Evolutionary conservation across 2,797 vertebrate genomes (phyloP), one percentile per base, ranked within the genome.

Genomic region (Pyrrhura leucotis): DNA sequence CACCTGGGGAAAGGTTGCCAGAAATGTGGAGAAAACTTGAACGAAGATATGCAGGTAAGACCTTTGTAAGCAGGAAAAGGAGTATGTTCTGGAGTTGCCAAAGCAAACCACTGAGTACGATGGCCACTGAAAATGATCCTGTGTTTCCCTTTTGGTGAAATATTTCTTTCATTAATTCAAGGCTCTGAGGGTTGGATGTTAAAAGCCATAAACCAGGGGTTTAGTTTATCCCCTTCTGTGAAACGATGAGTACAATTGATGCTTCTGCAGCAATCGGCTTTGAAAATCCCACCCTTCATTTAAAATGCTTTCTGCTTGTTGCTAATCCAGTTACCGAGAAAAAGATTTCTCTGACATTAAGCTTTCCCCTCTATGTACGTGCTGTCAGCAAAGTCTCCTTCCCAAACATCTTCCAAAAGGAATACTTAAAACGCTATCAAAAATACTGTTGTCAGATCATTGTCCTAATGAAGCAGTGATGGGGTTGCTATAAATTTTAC

Each of bases 361-460:
- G 37, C 12, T 33, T 73, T 73, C 9, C 6, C 23, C 62, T 19
- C 35, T 50, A 5, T 6, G 31, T 69, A 13, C 9, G 54, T 79
- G 22, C 23, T 10, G 13, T 62, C 51, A 54, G n/a, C 28, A 53
- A 72, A 83, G 31, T 20, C 59, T 48, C 58, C 28, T 65, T 83
- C 21, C 20, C 1, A 6, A 81, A 6, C 7, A 5, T 44, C n/a
- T 78, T 75, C 35, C 16, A 47, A 16, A 62, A 39, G 37, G 31
- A 68, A 37, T 31, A 4, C 1, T 2, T 68, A 72, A 85, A 72
- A 31, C 0, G 0, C 33, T 65, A 8, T 33, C 7, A 35, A 72
- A 81, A 77, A 6, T 5, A 39, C 4, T 10, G 23, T 37, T 3
- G 18, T 53, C 39, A 58, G 20, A 29, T 69, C 9, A 4, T 44